Evolutionary conservation across 92 coral and sea anemone genomes (phyloP), one percentile per base, ranked within the genome.

Genomic region (Porites rus): DNA sequence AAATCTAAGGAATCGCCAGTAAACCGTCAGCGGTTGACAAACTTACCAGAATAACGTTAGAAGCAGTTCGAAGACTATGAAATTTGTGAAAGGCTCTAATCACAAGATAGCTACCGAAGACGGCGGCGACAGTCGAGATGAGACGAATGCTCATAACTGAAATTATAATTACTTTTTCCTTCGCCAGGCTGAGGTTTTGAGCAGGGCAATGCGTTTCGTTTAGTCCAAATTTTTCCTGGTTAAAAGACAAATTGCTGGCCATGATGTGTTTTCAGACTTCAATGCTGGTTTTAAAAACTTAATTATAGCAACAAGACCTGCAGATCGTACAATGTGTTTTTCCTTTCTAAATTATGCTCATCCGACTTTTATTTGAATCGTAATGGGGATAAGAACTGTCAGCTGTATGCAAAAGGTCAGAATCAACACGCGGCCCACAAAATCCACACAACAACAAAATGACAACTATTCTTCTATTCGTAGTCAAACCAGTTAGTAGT

Each of bases 11-110:
- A 4, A 75, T 28, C 25, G 71, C 43, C 86, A 82, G 82, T 16
- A 76, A 79, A 25, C 69, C 60, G 51, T 76, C 83, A 9, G 87
- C 85, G 82, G 31, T 28, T 28, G 31, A 28, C 31, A 28, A 28
- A 28, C 31, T 28, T 28, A 28, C 4, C 31, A 28, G 4, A 28
- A 82, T 17, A 6, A 38, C 13, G 64, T 81, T 88, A 11, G 88
- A 81, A 2, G 88, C 72, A 24, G 70, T 88, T 66, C 78, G 91
- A 18, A 88, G 61, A 6, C 31, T 28, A 1, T 2, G 31, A 28
- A 28, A 28, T 28, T 28, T 28, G 31, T 28, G 31, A 28, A 80
- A 80, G 1, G 84, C 84, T 7, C 46, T 38, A 4, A 38, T 38
- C 46, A 38, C 7, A 38, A 38, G 46, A 38, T 38, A 38, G 46